Evolutionary conservation across 2,113 vertebrate genomes (phyloP).

Genomic region (Noturus placidus): DNA sequence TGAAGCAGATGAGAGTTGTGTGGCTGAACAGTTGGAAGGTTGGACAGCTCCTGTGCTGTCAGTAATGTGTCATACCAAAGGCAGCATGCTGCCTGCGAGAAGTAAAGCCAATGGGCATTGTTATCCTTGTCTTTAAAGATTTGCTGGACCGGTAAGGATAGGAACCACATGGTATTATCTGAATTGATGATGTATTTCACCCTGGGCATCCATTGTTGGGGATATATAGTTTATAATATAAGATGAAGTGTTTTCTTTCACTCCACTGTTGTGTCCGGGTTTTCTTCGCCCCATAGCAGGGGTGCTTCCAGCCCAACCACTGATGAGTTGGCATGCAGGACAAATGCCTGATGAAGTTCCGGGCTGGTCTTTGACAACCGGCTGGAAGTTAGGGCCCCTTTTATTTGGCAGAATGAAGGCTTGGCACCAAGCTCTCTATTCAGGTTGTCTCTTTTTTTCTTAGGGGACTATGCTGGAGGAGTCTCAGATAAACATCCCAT

Average conservation of each 20-base stretch:
- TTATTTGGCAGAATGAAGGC: background rate
- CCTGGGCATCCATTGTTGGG: background rate
- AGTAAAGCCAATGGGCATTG: background rate
- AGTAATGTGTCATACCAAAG: conserved; percentile 9
- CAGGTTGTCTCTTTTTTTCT: background rate
- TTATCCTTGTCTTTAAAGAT: background rate
- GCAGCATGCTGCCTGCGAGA: background rate
- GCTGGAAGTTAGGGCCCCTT: background rate
- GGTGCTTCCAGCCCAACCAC: background rate
- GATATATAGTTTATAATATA: background rate
- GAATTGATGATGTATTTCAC: background rate
- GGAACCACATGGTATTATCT: no score
- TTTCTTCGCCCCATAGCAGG: background rate
- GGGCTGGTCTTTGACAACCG: background rate
- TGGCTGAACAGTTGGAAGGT: background rate
- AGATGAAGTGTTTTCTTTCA: background rate
- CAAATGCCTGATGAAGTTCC: background rate
- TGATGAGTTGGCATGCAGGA: no score
- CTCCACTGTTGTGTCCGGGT: background rate
- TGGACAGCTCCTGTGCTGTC: background rate
- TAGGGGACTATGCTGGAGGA: background rate
- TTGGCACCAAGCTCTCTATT: background rate
- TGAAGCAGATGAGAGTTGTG: background rate
- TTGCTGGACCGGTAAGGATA: background rate
- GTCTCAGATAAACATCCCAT: background rate